phyloP scores from a whole-genome alignment of 2,113 vertebrate species.

The Tenrec ecaudatus region DNA sequence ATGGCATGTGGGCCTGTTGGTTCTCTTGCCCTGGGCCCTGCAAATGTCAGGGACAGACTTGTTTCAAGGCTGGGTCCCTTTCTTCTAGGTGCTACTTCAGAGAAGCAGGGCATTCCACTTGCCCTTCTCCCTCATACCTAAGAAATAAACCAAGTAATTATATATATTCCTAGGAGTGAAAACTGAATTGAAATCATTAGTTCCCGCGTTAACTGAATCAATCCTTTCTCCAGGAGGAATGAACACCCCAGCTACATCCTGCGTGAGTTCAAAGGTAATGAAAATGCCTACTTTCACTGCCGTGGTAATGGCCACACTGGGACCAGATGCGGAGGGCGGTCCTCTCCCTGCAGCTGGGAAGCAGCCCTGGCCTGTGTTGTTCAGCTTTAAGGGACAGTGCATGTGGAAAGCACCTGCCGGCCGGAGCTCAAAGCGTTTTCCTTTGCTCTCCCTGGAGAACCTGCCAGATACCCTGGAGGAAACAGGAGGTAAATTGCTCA shows the following conservation, averaged over 20 bases:
- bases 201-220: not conserved
- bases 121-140: not conserved
- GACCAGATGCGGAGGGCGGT: not conserved
- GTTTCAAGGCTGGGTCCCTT: not conserved
- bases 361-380: not conserved
- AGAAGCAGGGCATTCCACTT: not conserved
- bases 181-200: not conserved
- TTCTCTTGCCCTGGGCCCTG: not conserved
- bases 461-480: constrained; percentile 25
- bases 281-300: not conserved
- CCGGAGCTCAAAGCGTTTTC: constrained; percentile 46
- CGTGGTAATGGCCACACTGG: not conserved
- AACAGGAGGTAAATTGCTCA: constrained; percentile 7
- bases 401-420: constrained; percentile 7
- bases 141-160: not conserved
- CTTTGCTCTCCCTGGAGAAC: constrained; percentile 59
- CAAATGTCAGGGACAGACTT: not conserved
- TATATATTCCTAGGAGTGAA: not conserved
- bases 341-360: constrained; percentile 17
- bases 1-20: not conserved
- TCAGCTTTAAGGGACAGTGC: not conserved
- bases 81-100: not conserved
- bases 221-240: not conserved
- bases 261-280: not conserved
- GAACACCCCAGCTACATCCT: not conserved